phyloP scores from a whole-genome alignment of 2,797 vertebrate genomes.

The Pteronotus mesoamericanus region DNA sequence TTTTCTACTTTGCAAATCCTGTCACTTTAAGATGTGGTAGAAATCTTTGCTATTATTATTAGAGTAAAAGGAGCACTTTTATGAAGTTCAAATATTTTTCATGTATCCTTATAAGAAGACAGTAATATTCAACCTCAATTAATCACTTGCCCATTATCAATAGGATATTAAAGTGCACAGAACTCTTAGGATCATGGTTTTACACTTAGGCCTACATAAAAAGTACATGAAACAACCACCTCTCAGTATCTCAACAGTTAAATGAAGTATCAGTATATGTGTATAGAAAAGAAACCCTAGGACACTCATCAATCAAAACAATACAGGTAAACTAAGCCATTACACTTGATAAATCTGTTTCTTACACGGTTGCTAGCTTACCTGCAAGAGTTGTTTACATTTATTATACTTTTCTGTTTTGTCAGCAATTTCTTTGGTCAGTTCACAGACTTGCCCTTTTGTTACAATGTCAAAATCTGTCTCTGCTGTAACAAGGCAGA shows the following conservation, averaged over 20 bases:
- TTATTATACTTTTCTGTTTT: slow-evolving; percentile 96
- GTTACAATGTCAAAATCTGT: slow-evolving; percentile 89
- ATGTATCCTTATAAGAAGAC: neutral
- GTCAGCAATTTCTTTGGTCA: slow-evolving; percentile 92
- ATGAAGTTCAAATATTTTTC: slow-evolving; percentile 15
- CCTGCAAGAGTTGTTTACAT: slow-evolving; percentile 94
- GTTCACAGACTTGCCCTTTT: slow-evolving; percentile 92
- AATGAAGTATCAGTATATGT: neutral
- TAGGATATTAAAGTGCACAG: neutral
- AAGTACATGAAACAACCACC: neutral
- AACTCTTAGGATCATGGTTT: neutral
- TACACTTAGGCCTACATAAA: neutral
- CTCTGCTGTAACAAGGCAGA: slow-evolving; percentile 84
- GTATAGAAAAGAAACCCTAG: neutral
- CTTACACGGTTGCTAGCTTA: slow-evolving; percentile 80
- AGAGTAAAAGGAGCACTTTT: neutral
- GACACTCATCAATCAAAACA: neutral
- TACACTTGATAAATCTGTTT: neutral
- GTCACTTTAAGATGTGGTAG: neutral
- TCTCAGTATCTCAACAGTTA: neutral
- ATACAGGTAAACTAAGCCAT: neutral
- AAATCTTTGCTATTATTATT: neutral
- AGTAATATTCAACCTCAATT: neutral
- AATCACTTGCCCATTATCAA: neutral
- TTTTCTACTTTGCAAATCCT: neutral